Evolutionary conservation across 2,888 invertebrate species (phyloP), one percentile per base, ranked within the genome.

Genomic region (Synergus gifuensis): DNA sequence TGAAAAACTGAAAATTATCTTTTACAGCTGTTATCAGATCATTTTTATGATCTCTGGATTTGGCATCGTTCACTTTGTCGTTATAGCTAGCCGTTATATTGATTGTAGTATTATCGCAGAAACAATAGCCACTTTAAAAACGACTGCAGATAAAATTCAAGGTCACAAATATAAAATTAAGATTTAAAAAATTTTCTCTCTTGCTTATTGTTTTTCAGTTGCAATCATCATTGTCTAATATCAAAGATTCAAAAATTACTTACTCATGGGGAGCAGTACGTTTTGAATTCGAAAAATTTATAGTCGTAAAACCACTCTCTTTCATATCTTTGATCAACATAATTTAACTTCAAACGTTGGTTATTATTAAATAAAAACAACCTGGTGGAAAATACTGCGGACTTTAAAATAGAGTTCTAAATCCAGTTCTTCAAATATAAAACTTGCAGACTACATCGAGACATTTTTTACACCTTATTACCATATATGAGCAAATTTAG

Each of bases 231-330:
- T 28, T 46, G 22, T 16, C 22, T 76, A 11, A 54, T n/a, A 54
- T n/a, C n/a, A 67, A 28, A 44, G 1, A 5, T 46, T 46, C 7
- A 49, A 46, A 73, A 54, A 66, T 18, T 78, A 90, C 90, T 90
- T 88, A 90, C 90, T 90, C 89, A 78, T 89, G 89, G 44, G 84
- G 87, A 69, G 84, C 88, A 79, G 81, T 79, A 78, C 85, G 79
- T 76, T 87, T 86, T 58, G 87, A 85, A 82, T 84, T 86, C 76
- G 82, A 80, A 67, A 87, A 85, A 82, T 87, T 85, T 79, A 82
- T 83, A 66, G 83, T 79, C 44, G 83, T 76, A 58, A 84, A 82
- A 79, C 76, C 84, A 76, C 85, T 86, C 77, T 87, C 83, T 76
- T 79, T 84, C 58, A 82, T 85, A 79, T 86, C 85, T 85, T 88